Percentiles rank a stretch among this genome's conserved stretches.
Evolutionary conservation across 53 echinoderm and acorn worm species (phyloP).

Genomic region (Holothuria leucospilota): DNA sequence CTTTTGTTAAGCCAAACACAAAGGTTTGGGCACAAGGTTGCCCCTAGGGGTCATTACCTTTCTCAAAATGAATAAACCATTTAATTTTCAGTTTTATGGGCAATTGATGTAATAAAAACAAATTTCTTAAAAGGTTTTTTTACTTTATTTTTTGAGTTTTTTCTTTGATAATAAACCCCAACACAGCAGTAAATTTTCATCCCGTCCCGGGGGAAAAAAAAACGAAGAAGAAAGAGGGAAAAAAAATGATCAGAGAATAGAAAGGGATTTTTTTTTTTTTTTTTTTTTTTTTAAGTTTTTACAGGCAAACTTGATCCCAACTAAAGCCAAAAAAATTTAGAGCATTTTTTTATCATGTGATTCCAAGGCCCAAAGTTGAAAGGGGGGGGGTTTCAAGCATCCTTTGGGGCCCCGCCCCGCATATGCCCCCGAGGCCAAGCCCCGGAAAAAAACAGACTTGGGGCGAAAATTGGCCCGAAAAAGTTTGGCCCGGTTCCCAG

Average conservation of each 20-base stretch:
- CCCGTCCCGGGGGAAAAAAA: conserved; percentile 37
- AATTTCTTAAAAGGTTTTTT: no score
- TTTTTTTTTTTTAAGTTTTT: conserved; percentile 25
- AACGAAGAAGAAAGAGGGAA: conserved; percentile 48
- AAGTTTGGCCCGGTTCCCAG: no score
- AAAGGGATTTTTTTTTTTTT: background rate
- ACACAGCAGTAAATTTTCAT: conserved; percentile 51
- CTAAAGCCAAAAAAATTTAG: conserved; percentile 24
- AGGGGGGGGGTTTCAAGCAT: conserved; percentile 7
- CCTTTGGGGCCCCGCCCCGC: background rate
- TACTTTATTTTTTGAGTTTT: conserved; percentile 1
- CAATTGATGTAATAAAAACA: no score
- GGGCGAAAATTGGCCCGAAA: no score
- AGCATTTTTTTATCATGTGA: conserved; percentile 1
- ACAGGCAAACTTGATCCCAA: conserved; percentile 43
- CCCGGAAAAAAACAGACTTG: no score
- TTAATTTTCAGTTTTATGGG: no score
- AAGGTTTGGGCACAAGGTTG: no score
- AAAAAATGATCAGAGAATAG: background rate
- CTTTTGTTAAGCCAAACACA: no score
- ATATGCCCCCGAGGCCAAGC: no score
- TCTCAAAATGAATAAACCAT: no score
- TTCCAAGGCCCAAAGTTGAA: no score
- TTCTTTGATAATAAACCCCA: conserved; percentile 35
- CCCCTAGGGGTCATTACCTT: no score